phyloP scores from a whole-genome alignment of 2,797 vertebrate species.

The Staurois parvus region DNA sequence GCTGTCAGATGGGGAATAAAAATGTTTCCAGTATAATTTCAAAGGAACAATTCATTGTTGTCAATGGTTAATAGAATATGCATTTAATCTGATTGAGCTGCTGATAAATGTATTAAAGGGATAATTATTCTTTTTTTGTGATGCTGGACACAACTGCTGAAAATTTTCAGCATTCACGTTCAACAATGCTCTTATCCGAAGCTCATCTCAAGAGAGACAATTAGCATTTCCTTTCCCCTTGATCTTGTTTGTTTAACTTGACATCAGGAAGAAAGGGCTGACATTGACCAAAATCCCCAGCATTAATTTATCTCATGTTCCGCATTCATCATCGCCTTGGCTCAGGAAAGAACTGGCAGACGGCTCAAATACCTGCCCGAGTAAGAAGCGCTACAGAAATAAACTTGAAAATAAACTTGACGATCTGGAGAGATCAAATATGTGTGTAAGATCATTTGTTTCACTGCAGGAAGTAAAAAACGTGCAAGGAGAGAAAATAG shows the following conservation, averaged over 20 bases:
- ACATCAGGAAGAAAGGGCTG: conserved; percentile 97
- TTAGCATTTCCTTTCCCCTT: conserved; percentile 91
- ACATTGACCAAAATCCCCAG: conserved; percentile 94
- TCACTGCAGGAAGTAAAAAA: conserved; percentile 10
- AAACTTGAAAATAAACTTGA: conserved; percentile 50
- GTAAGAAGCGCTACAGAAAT: conserved; percentile 64
- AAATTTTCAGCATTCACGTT: conserved; percentile 82
- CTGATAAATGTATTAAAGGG: conserved; percentile 65
- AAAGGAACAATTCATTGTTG: conserved; percentile 62
- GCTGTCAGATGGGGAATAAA: conserved; percentile 59
- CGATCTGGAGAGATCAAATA: not conserved
- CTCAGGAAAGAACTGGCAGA: conserved; percentile 77
- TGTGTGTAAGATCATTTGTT: not conserved
- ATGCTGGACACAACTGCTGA: conserved; percentile 77
- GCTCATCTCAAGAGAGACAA: conserved; percentile 92
- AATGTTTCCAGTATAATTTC: conserved; percentile 60
- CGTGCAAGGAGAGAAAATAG: not conserved
- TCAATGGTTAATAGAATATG: conserved; percentile 63
- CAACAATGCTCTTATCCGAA: conserved; percentile 79
- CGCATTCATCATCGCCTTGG: conserved; percentile 97
- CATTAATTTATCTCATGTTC: conserved; percentile 98
- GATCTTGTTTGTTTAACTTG: conserved; percentile 99
- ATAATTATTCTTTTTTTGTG: conserved; percentile 72
- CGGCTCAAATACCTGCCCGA: conserved; percentile 75
- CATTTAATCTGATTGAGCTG: conserved; percentile 62